phyloP scores from a whole-genome alignment of 2,797 vertebrate genomes.

The Thaleichthys pacificus region DNA sequence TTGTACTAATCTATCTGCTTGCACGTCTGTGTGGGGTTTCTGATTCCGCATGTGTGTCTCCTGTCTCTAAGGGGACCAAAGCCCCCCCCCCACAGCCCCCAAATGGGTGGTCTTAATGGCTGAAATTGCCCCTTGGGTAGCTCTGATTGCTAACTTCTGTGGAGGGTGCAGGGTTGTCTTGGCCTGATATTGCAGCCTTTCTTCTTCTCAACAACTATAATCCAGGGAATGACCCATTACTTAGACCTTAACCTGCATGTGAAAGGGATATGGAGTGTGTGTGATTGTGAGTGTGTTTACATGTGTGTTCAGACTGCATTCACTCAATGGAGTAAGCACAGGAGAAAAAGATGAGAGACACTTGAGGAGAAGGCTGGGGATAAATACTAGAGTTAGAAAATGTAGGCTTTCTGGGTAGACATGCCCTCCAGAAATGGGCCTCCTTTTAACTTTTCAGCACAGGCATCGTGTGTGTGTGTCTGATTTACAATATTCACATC shows the following conservation, averaged over 20 bases:
- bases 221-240: conserved; percentile 49
- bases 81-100: conserved; percentile 20
- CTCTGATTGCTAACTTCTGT: conserved; percentile 66
- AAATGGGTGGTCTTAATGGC: conserved; percentile 63
- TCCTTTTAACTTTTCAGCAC: background rate
- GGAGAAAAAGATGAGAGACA: background rate
- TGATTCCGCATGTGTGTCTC: background rate
- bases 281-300: background rate
- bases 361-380: background rate
- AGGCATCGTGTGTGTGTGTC: conserved; percentile 1
- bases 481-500: conserved; percentile 42
- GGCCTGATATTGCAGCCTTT: conserved; percentile 27
- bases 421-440: background rate
- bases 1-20: no score
- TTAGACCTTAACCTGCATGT: conserved; percentile 27
- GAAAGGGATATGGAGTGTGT: conserved; percentile 19
- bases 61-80: conserved; percentile 19
- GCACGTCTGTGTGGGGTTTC: background rate
- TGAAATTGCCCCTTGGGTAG: conserved; percentile 53
- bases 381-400: background rate
- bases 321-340: background rate
- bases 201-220: conserved; percentile 45
- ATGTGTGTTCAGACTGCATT: background rate
- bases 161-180: conserved; percentile 45
- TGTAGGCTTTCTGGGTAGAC: background rate